phyloP scores from a whole-genome alignment of 1,140 invertebrate genomes.

The Argopecten irradians region DNA sequence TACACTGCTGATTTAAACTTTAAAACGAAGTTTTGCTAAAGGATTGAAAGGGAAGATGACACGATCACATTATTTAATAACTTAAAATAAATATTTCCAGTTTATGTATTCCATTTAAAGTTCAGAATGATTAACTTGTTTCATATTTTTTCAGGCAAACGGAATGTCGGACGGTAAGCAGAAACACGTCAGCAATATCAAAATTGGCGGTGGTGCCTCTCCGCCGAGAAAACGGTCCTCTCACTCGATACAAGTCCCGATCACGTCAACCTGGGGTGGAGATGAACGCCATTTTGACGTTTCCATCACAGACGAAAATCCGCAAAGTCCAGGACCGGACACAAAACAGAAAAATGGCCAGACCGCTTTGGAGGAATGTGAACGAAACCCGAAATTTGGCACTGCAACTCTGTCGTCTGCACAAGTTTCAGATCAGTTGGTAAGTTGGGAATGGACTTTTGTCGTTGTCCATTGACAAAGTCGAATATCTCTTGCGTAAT shows the following conservation, averaged over 20 bases:
- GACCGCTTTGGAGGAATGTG: neutral
- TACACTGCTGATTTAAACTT: too few species aligned
- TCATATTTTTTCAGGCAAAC: neutral
- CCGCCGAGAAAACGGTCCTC: neutral
- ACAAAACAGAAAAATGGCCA: constrained; percentile 1
- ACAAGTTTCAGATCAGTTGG: constrained; percentile 40
- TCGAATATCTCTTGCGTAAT: too few species aligned
- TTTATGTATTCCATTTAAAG: neutral
- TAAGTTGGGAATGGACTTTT: too few species aligned
- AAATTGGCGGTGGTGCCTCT: neutral
- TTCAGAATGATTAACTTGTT: neutral
- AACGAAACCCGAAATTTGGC: constrained; percentile 46
- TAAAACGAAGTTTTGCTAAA: too few species aligned
- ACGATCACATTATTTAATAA: too few species aligned
- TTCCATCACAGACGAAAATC: constrained; percentile 37
- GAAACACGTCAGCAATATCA: neutral
- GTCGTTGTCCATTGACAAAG: too few species aligned
- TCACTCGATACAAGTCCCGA: neutral
- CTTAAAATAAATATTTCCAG: too few species aligned
- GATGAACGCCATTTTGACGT: constrained; percentile 52
- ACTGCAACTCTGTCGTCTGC: constrained; percentile 49
- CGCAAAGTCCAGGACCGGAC: neutral
- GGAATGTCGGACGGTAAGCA: neutral
- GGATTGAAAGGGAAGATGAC: too few species aligned
- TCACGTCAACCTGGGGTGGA: constrained; percentile 44